Conservation (phyloP, 1,140 invertebrate species). For the Pseudomyrmex cubaensis region DNA sequence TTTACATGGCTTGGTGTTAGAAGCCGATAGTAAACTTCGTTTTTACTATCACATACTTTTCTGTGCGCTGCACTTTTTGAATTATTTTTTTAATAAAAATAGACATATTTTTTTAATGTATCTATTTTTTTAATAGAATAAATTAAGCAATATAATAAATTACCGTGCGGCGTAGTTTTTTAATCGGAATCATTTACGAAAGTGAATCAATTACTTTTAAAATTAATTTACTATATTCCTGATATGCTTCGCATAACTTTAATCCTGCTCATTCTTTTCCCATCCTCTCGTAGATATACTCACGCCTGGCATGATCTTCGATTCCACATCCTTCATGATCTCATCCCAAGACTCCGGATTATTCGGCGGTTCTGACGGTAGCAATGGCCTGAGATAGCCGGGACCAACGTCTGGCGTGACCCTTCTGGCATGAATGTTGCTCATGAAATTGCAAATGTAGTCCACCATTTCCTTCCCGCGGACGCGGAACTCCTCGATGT, state of each 20-base stretch:
- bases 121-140: background rate
- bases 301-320: slow-evolving; percentile 98
- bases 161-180: too few species aligned
- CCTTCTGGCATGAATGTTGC: slow-evolving; percentile 91
- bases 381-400: slow-evolving; percentile 93
- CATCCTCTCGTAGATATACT: slow-evolving; percentile 78
- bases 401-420: slow-evolving; percentile 96
- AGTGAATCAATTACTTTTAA: too few species aligned
- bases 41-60: background rate
- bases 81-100: background rate
- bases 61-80: background rate
- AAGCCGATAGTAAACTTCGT: background rate
- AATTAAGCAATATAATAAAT: too few species aligned
- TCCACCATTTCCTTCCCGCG: slow-evolving; percentile 98
- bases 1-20: background rate
- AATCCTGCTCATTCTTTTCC: background rate
- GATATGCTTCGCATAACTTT: background rate
- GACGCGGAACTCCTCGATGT: slow-evolving; percentile 94
- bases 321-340: slow-evolving; percentile 97
- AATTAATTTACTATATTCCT: slow-evolving; percentile 7
- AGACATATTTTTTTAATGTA: too few species aligned
- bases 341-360: slow-evolving; percentile 95
- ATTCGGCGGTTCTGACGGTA: slow-evolving; percentile 94
- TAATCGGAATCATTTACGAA: too few species aligned
- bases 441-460: slow-evolving; percentile 98